A percentile compares a stretch with the other conserved stretches of the same genome.
Conservation (phyloP, 2,113 vertebrate genomes). For the Hipposideros armiger region DNA sequence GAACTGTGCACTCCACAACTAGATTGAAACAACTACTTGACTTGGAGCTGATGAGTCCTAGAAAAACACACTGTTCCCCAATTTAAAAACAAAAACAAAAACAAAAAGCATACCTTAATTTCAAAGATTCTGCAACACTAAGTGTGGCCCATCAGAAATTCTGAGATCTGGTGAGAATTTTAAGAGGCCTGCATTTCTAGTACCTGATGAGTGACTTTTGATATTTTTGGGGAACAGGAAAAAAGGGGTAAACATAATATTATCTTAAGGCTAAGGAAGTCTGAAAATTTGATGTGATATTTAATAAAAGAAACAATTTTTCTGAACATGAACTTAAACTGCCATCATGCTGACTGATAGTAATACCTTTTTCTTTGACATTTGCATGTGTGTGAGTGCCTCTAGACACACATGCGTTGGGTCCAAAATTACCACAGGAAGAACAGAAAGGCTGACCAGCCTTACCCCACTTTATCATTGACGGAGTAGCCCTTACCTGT, state of each 20-base stretch:
- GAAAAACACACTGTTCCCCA: no score
- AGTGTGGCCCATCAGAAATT: not conserved
- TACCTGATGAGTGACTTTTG: not conserved
- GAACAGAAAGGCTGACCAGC: not conserved
- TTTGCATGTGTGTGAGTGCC: accelerated
- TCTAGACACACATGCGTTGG: accelerated
- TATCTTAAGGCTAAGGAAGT: not conserved
- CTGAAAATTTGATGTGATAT: not conserved
- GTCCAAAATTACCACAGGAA: not conserved
- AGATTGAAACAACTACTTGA: no score
- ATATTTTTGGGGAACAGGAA: not conserved
- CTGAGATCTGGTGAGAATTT: not conserved
- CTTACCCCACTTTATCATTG: not conserved
- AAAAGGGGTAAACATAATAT: not conserved
- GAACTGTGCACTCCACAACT: no score
- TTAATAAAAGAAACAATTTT: not conserved
- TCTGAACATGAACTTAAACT: not conserved
- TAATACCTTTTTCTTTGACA: not conserved
- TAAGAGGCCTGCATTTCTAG: not conserved
- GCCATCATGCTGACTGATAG: not conserved
- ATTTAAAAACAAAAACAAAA: not conserved
- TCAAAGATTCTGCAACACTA: not conserved
- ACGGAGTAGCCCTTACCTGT: not conserved
- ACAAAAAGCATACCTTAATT: not conserved
- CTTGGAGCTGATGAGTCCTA: no score